A percentile compares a stretch with the other conserved stretches of the same genome.
Evolutionary conservation across 2,797 vertebrate species (phyloP).

Genomic region (Nannoperca australis): DNA sequence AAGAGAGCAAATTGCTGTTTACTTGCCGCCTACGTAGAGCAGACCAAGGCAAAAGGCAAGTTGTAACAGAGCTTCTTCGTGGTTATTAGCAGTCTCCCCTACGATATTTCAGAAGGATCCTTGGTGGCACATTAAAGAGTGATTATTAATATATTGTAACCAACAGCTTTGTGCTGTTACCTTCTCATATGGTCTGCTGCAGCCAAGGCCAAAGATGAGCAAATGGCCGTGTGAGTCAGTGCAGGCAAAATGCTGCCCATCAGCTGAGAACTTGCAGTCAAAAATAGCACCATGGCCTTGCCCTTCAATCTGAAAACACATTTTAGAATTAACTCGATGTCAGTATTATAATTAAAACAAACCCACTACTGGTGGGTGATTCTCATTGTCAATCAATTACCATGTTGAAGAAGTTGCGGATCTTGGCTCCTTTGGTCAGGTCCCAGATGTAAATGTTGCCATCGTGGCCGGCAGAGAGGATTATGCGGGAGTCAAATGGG

Average conservation of each 20-base stretch:
- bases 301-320: conserved; percentile 92
- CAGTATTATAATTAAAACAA: background rate
- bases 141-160: background rate
- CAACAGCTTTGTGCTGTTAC: conserved; percentile 69
- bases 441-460: conserved; percentile 99
- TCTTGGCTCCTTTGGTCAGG: conserved; percentile 93
- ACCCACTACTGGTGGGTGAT: accelerated
- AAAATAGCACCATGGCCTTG: conserved; percentile 98
- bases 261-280: conserved; percentile 97
- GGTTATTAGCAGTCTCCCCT: background rate
- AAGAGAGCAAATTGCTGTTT: background rate
- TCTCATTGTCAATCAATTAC: conserved; percentile 75
- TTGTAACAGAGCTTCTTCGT: background rate
- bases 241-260: conserved; percentile 97
- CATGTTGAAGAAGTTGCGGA: conserved; percentile 99
- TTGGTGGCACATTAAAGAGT: background rate
- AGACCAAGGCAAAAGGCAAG: background rate
- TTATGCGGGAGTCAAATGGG: conserved; percentile 95
- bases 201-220: conserved; percentile 97
- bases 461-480: conserved; percentile 96
- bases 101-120: background rate
- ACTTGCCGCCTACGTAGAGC: background rate
- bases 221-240: conserved; percentile 98
- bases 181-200: conserved; percentile 96
- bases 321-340: background rate